Conservation (phyloP, 1,140 invertebrate genomes). For the Lasioglossum albipes region DNA sequence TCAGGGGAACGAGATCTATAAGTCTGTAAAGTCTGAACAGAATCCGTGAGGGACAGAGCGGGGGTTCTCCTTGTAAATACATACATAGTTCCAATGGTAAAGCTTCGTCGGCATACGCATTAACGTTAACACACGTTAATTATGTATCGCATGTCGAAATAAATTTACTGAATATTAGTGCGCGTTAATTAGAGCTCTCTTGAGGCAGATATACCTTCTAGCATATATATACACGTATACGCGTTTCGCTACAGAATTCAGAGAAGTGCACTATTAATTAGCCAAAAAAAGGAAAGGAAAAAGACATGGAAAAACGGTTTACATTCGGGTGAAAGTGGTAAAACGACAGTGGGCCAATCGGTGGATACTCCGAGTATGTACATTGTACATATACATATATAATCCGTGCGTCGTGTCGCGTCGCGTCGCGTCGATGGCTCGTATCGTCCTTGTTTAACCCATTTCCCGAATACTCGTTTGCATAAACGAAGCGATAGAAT, state of each 20-base stretch:
- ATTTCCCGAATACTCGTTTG: not conserved
- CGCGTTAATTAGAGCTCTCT: no score
- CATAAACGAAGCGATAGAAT: not conserved
- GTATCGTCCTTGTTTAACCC: not conserved
- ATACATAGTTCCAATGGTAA: not conserved
- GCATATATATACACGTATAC: not conserved
- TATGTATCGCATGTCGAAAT: no score
- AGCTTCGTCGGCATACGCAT: not conserved
- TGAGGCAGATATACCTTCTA: not conserved
- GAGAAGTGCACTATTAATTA: no score
- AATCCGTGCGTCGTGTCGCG: not conserved
- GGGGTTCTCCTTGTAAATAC: no score
- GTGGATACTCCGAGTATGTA: no score
- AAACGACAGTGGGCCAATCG: not conserved
- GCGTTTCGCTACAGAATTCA: not conserved
- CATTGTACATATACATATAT: no score
- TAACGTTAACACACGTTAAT: no score
- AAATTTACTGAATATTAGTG: no score
- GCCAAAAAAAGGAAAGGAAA: not conserved
- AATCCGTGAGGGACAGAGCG: no score
- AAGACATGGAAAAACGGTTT: not conserved
- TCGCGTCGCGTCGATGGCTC: slow-evolving; percentile 13
- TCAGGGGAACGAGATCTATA: no score
- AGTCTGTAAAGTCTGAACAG: no score
- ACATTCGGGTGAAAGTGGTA: not conserved